phyloP scores from a whole-genome alignment of 1,140 invertebrate genomes.

The Lasaia peninsularis region DNA sequence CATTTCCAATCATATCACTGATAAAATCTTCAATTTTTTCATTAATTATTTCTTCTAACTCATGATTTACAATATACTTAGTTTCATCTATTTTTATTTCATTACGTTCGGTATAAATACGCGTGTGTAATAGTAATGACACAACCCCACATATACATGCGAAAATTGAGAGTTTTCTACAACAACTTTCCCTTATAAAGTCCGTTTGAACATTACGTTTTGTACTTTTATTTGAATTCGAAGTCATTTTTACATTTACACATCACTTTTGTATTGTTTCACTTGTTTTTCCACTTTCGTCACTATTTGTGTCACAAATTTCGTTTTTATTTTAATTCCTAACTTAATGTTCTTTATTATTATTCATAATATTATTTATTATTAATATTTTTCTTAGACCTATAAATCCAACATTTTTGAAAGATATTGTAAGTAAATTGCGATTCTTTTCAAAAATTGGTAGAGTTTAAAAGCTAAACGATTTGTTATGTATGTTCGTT shows the following conservation, averaged over 20 bases:
- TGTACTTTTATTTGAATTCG: constrained; percentile 31
- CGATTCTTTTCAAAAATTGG: not conserved
- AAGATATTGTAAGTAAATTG: not conserved
- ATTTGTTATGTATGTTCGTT: constrained; percentile 11
- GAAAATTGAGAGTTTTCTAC: constrained; percentile 49
- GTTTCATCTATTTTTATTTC: constrained; percentile 29
- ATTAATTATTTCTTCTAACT: constrained; percentile 40
- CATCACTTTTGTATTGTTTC: not conserved
- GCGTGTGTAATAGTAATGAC: constrained; percentile 53
- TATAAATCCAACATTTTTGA: too few relatives aligned
- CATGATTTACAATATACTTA: constrained; percentile 37
- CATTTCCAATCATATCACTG: constrained; percentile 31
- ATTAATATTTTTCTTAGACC: too few relatives aligned
- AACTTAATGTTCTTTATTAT: too few relatives aligned
- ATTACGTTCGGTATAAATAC: constrained; percentile 39
- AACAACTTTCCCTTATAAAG: constrained; percentile 26
- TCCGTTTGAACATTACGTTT: constrained; percentile 35
- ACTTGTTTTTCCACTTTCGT: not conserved
- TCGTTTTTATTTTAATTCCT: too few relatives aligned
- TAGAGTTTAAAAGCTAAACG: not conserved
- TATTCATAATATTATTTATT: too few relatives aligned
- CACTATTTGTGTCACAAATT: too few relatives aligned
- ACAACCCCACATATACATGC: constrained; percentile 55
- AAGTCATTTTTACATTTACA: constrained; percentile 29
- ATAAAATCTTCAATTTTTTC: constrained; percentile 49